These are phyloP conservation scores for Paedocypris micromegethes DNA, from an alignment of 2,797 vertebrate genomes.

Conservation along the genomic window DNA sequence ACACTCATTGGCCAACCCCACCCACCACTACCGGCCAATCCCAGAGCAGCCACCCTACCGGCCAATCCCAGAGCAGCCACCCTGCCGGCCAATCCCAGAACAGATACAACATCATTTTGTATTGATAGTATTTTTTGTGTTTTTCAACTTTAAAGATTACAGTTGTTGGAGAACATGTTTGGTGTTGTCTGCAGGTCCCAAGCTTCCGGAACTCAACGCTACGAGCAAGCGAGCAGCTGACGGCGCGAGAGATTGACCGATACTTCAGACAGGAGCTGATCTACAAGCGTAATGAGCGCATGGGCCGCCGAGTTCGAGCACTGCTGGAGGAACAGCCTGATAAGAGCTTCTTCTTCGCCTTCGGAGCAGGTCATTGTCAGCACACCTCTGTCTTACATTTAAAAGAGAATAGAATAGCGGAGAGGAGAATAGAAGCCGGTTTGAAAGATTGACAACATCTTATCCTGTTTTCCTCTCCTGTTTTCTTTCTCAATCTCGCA, in stretches of 20 bases:
- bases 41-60: no score
- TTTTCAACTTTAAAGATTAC: no score
- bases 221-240: constrained; percentile 73
- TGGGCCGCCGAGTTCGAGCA: constrained; percentile 77
- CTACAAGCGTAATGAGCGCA: constrained; percentile 82
- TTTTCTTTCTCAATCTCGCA: no score
- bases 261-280: constrained; percentile 85
- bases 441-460: no score
- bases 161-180: no score
- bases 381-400: neutral
- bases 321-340: constrained; percentile 79
- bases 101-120: no score
- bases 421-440: neutral
- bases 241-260: constrained; percentile 82
- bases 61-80: no score
- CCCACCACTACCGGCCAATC: no score
- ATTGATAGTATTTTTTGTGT: no score
- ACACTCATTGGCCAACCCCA: neutral
- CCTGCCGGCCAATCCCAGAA: no score
- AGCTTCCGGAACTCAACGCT: constrained; percentile 82
- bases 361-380: constrained; percentile 78
- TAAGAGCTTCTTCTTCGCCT: constrained; percentile 89
- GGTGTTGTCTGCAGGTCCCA: constrained; percentile 66
- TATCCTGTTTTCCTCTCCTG: no score
- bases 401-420: neutral